Percentiles rank a stretch among this genome's conserved stretches.
Evolutionary conservation across 1,140 invertebrate genomes (phyloP).

Genomic region (Anoplolepis gracilipes): DNA sequence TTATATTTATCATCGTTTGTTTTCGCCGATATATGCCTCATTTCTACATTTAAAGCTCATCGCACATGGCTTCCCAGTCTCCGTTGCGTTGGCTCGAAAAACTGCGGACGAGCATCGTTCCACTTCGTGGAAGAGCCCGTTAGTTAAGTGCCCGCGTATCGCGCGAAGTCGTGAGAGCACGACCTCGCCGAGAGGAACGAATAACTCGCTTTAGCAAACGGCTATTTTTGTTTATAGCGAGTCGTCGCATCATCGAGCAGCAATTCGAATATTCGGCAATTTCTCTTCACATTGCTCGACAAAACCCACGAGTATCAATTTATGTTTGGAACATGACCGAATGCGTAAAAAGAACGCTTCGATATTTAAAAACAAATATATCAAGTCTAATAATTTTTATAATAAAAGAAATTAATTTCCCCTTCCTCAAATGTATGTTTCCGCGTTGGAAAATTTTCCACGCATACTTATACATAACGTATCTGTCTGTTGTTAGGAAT

Average conservation of each 20-base stretch:
- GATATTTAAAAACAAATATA: too few species aligned
- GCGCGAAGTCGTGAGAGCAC: constrained; percentile 73
- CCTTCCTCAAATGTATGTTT: not conserved
- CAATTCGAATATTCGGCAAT: not conserved
- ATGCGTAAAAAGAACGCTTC: not conserved
- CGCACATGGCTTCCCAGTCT: constrained; percentile 2
- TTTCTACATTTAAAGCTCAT: not conserved
- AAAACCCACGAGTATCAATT: not conserved
- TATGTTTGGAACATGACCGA: not conserved
- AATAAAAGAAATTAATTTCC: too few species aligned
- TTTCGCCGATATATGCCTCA: not conserved
- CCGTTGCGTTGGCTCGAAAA: constrained; percentile 51
- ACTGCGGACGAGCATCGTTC: constrained; percentile 64
- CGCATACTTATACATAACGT: too few species aligned
- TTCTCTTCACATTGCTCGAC: not conserved
- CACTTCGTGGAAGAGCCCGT: constrained; percentile 72
- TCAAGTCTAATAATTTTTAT: too few species aligned
- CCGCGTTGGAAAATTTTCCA: too few species aligned
- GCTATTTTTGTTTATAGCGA: constrained; percentile 64
- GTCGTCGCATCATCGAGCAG: not conserved
- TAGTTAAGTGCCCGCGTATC: constrained; percentile 64
- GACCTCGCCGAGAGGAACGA: constrained; percentile 60
- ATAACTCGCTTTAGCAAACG: constrained; percentile 45
- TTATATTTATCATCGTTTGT: not conserved
- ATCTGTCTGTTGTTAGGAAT: too few species aligned